Base-by-base conservation (phyloP, 2,797 vertebrate genomes). In the Synaphobranchus kaupii region DNA sequence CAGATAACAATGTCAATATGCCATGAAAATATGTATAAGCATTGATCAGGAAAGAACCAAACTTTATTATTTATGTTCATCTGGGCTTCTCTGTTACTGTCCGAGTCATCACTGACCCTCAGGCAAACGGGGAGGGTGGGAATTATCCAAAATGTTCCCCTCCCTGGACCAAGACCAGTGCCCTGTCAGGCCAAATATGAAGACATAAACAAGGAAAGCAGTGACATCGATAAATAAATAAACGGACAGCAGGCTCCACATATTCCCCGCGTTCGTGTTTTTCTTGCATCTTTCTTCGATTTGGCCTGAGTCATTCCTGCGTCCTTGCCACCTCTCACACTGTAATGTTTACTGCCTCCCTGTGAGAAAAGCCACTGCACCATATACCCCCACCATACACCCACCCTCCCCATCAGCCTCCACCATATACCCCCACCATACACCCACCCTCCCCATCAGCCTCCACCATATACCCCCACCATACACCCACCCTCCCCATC, bases 291-390 rank as follows among this genome's bases (percentile, higher is more conserved):
- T 73, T 85, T n/a, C 63, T 87, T 87, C 91, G 34, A 92, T 93
- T 90, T 48, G 81, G 85, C 86, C 92, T 89, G 92, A 89, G 89
- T 93, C 90, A 93, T 90, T 87, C 87, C 90, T 89, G 91, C 89
- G 90, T 92, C 84, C 88, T 81, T 81, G 82, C 68, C 86, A 84
- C 58, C 81, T 82, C 86, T 31, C 78, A 81, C 39, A 52, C 58
- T 44, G 73, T 44, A 13, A 76, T 86, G 44, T 83, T 83, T 83
- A 87, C 44, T 83, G 58, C 58, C 63, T 52, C 15, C 60, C 48
- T 39, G 58, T 20, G 31, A 39, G 47, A 87, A 60, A 52, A 48
- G 44, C 58, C 44, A 86, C 90, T 86, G 87, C 86, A 86, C 82
- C 39, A 31, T 28, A 56, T 56, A 56, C 17, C 54, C 15, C 54